Evolutionary conservation across 2,888 invertebrate species (phyloP).

Genomic region (Lissocephala sabroskyi): DNA sequence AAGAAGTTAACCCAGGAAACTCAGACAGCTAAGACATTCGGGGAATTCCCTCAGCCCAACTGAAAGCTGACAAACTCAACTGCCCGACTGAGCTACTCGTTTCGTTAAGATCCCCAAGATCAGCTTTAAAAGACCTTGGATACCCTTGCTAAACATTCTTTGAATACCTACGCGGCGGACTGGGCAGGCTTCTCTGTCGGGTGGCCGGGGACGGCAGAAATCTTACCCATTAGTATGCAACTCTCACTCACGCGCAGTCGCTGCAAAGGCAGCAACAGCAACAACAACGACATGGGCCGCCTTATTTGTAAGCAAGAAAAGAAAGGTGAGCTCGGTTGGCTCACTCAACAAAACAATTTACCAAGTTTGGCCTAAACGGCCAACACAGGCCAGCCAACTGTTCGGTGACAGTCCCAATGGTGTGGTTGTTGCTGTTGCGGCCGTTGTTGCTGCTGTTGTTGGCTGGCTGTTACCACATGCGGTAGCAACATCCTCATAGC

Average conservation of each 20-base stretch:
- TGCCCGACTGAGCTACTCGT: too few species aligned
- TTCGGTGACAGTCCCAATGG: constrained; percentile 40
- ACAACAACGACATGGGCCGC: constrained; percentile 21
- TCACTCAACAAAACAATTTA: constrained; percentile 66
- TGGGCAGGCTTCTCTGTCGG: too few species aligned
- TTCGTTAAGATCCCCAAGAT: too few species aligned
- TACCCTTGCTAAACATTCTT: too few species aligned
- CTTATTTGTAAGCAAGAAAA: constrained; percentile 54
- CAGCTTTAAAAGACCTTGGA: too few species aligned
- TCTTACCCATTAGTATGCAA: constrained; percentile 67
- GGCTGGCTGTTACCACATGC: constrained; percentile 51
- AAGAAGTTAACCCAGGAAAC: too few species aligned
- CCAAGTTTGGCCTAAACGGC: constrained; percentile 65
- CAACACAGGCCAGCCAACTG: constrained; percentile 25
- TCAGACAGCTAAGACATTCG: too few species aligned
- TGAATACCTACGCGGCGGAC: too few species aligned
- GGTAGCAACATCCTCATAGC: constrained; percentile 66
- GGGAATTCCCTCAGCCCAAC: too few species aligned
- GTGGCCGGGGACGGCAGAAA: too few species aligned
- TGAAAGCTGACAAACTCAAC: too few species aligned
- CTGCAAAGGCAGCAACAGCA: constrained; percentile 19
- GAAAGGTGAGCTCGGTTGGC: constrained; percentile 35
- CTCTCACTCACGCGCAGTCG: constrained; percentile 58
- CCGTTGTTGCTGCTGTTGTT: constrained; percentile 1
- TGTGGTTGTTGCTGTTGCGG: constrained; percentile 7